Conservation (phyloP, 2,113 vertebrate genomes). For the Enhydra lutris region DNA sequence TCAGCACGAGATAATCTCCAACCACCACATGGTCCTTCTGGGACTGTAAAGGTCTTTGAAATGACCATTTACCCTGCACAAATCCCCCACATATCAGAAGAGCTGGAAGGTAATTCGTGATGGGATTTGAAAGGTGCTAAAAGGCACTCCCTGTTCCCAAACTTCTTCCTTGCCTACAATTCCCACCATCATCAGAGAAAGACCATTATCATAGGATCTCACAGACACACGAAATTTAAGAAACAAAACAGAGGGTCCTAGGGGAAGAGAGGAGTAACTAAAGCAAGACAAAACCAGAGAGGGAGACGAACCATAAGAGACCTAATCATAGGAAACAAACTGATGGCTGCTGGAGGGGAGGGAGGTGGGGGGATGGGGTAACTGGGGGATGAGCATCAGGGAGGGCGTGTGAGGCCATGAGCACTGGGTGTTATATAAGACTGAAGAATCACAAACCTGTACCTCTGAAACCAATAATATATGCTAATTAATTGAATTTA, state of each 20-base stretch:
- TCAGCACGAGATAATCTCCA: slow-evolving; percentile 28
- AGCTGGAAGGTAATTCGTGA: not conserved
- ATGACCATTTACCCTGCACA: not conserved
- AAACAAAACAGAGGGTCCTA: not conserved
- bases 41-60: slow-evolving; percentile 37
- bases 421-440: not conserved
- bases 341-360: not conserved
- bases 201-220: not conserved
- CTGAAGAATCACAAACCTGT: too few relatives aligned
- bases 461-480: not conserved
- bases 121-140: not conserved
- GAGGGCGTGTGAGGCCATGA: not conserved
- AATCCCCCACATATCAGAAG: not conserved
- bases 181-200: not conserved
- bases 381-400: not conserved
- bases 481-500: not conserved
- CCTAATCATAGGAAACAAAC: not conserved
- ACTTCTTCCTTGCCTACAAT: not conserved
- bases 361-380: accelerated
- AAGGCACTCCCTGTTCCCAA: not conserved
- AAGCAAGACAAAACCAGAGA: not conserved
- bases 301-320: not conserved
- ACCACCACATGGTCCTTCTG: slow-evolving; percentile 19
- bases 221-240: not conserved
- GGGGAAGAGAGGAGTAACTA: not conserved